Evolutionary conservation across 2,797 vertebrate genomes (phyloP).

Genomic region (Sebastes aleutianus): DNA sequence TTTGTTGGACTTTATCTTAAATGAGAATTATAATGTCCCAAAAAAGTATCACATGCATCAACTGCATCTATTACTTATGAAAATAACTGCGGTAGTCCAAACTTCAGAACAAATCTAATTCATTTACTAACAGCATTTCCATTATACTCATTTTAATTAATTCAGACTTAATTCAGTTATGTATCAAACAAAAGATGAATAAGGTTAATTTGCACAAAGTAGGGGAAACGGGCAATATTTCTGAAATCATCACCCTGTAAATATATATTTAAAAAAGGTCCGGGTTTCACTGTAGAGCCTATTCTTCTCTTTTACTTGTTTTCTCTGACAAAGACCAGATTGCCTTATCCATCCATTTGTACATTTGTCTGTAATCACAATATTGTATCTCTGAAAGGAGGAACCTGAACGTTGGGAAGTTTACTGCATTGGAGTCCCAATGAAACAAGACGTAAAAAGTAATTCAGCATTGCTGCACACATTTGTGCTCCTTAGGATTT

Average conservation of each 20-base stretch:
- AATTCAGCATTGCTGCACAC: background rate
- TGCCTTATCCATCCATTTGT: background rate
- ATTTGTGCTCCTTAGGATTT: background rate
- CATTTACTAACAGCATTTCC: background rate
- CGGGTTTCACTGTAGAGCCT: background rate
- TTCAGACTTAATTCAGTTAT: background rate
- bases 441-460: background rate
- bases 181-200: constrained; percentile 35
- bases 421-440: background rate
- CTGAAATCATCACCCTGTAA: background rate
- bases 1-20: constrained; percentile 36
- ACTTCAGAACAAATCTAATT: background rate
- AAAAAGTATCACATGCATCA: constrained; percentile 20
- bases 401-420: background rate
- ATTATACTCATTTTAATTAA: background rate
- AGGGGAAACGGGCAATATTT: background rate
- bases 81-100: background rate
- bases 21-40: constrained; percentile 31
- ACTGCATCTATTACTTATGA: background rate
- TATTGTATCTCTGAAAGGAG: background rate
- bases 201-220: constrained; percentile 15
- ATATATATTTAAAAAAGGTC: background rate
- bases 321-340: background rate
- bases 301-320: background rate
- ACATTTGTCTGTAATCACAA: background rate